A percentile compares a stretch with the other conserved stretches of the same genome.
These are phyloP conservation scores for Pachyuromys duprasi DNA, from an alignment of 2,797 vertebrate genomes.

Conservation along the genomic window DNA sequence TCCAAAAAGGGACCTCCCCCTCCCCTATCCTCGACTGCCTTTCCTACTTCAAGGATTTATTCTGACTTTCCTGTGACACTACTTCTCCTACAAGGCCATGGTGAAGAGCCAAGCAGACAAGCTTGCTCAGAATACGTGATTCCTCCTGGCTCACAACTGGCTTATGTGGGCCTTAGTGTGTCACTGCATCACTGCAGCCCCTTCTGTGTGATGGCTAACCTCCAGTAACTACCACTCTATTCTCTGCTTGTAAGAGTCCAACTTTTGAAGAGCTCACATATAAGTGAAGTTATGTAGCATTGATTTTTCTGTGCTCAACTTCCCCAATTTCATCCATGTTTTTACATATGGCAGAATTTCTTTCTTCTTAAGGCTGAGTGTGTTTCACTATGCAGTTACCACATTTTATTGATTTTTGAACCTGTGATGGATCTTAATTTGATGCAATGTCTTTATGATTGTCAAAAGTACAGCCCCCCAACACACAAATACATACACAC, in stretches of 20 bases:
- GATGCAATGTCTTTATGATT: not conserved
- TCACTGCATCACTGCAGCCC: not conserved
- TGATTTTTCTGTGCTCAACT: not conserved
- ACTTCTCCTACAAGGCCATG: not conserved
- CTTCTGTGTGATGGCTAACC: not conserved
- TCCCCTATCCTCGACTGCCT: not conserved
- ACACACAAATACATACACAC: not conserved
- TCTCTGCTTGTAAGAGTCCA: not conserved
- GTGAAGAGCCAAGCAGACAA: not conserved
- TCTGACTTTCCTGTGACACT: not conserved
- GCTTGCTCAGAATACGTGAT: not conserved
- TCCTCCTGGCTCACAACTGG: not conserved
- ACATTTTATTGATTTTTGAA: not conserved
- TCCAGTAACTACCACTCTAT: not conserved
- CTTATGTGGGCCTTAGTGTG: not conserved
- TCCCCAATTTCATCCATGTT: not conserved
- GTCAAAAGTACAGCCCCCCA: not conserved
- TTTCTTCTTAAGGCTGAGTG: not conserved
- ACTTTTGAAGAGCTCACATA: not conserved
- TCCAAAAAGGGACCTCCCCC: not conserved
- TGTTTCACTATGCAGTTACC: not conserved
- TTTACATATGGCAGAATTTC: not conserved
- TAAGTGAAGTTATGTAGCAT: not conserved
- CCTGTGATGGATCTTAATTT: not conserved
- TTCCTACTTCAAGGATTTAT: not conserved